Percentiles rank a stretch among this genome's conserved stretches.
phyloP scores from a whole-genome alignment of 2,113 vertebrate species.

The Sander lucioperca region DNA sequence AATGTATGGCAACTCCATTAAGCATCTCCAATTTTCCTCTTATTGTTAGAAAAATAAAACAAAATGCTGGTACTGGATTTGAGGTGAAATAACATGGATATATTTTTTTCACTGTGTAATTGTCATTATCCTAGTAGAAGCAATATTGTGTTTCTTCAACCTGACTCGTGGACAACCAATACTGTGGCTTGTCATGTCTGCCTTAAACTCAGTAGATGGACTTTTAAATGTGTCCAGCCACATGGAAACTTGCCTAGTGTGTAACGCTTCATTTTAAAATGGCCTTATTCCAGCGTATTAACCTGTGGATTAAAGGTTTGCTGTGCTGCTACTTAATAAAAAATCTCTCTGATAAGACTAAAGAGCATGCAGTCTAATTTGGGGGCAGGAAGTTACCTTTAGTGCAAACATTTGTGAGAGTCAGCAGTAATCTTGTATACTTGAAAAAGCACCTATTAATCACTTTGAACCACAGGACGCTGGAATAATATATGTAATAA shows the following conservation, averaged over 20 bases:
- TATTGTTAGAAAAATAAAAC: conserved; percentile 20
- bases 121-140: conserved; percentile 27
- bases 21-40: not conserved
- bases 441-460: not conserved
- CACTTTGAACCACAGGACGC: not conserved
- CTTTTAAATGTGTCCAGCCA: conserved; percentile 15
- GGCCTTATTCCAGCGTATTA: conserved; percentile 41
- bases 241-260: not conserved
- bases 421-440: no score
- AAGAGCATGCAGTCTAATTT: not conserved
- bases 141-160: conserved; percentile 55
- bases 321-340: conserved; percentile 17
- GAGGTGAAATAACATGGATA: conserved; percentile 4
- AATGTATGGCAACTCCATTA: not conserved
- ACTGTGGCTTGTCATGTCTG: conserved; percentile 56
- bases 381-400: not conserved
- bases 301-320: conserved; percentile 39
- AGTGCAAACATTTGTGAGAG: not conserved
- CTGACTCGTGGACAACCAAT: conserved; percentile 41
- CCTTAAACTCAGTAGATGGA: conserved; percentile 49
- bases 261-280: conserved; percentile 44
- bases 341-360: conserved; percentile 6
- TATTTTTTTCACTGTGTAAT: conserved; percentile 6
- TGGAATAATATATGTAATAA: not conserved
- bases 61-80: not conserved